Evolutionary conservation across 2,113 vertebrate genomes (phyloP), one percentile per base, ranked within the genome.

Genomic region (Nyctibius bracteatus): DNA sequence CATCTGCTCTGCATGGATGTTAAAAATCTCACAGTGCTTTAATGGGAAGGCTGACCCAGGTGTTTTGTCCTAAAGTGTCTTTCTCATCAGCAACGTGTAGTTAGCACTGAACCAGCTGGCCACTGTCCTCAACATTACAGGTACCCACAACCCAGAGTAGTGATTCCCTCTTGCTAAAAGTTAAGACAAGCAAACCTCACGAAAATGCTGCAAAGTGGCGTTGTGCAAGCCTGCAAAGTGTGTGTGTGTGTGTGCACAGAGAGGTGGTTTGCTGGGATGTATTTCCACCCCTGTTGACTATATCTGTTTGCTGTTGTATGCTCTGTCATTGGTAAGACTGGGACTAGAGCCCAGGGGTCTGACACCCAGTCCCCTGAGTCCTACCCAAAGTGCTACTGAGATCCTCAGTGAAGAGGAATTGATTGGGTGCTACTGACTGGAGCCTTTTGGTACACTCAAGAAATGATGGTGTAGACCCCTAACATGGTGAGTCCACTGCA

Each of bases 1-100:
- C 25, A 6, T 47, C 59, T 92, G 58, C 79, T 83, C 90, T 92
- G 72, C 68, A 83, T 75, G 92, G 72, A 63, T 93, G 52, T 75
- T 90, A 86, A 92, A 88, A 95, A 65, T 71, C 51, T 74, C 59
- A 55, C 43, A 68, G 47, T 25, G 41, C 85, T 94, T 82, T 88
- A 93, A 91, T 61, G 55, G 55, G 67, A 92, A 71, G 66, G 59
- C 55, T 94, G 87, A 91, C 41, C 74, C 33, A 35, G 71, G 66
- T 43, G 75, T 95, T 90, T 90, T 77, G 27, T 77, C 67, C 79
- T 77, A 17, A 83, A 41, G 43, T 81, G 62, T 74, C 81, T 90
- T 85, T 73, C 78, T 87, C 59, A 72, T 79, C 35, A 68, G 24
- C 18, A 10, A 11, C 7, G 5, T 66, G 17, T 10, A 82, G 54